Percentiles rank a stretch among this genome's conserved stretches.
phyloP scores from a whole-genome alignment of 1,140 invertebrate species.

The Oncopeltus fasciatus region DNA sequence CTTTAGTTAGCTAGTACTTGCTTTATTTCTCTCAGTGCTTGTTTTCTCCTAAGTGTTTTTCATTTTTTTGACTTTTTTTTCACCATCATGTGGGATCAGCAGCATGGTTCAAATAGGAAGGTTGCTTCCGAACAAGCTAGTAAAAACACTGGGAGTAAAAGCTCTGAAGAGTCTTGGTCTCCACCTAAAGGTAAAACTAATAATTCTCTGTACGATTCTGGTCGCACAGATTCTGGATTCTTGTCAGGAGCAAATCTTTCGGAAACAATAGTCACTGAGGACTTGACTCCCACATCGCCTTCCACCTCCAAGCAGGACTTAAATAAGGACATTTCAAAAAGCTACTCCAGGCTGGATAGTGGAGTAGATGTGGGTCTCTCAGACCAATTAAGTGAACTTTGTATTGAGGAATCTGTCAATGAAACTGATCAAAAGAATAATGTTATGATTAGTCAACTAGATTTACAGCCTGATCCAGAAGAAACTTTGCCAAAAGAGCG shows the following conservation, averaged over 20 bases:
- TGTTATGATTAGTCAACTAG: not conserved
- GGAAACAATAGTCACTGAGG: slow-evolving; percentile 21
- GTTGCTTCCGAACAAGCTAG: not conserved
- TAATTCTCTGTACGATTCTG: slow-evolving; percentile 26
- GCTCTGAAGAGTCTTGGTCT: not conserved
- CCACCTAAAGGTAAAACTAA: not conserved
- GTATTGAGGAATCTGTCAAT: slow-evolving; percentile 10
- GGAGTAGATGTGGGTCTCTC: slow-evolving; percentile 36
- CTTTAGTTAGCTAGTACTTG: not conserved
- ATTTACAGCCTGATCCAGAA: not conserved
- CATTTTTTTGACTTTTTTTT: not conserved
- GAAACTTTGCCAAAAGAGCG: not conserved
- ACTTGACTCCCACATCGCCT: slow-evolving; percentile 18
- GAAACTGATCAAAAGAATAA: not conserved
- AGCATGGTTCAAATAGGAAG: not conserved
- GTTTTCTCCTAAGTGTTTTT: not conserved
- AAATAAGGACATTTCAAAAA: not conserved
- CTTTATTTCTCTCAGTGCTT: not conserved
- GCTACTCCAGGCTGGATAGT: slow-evolving; percentile 34
- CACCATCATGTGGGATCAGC: not conserved
- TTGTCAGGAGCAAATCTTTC: slow-evolving; percentile 35
- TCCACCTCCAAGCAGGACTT: not conserved
- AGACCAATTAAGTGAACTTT: slow-evolving; percentile 23
- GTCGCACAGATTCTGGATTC: slow-evolving; percentile 37
- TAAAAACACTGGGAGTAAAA: not conserved